These are phyloP conservation scores for Sebastes cheni DNA, from an alignment of 2,797 vertebrate genomes.

Conservation along the genomic window DNA sequence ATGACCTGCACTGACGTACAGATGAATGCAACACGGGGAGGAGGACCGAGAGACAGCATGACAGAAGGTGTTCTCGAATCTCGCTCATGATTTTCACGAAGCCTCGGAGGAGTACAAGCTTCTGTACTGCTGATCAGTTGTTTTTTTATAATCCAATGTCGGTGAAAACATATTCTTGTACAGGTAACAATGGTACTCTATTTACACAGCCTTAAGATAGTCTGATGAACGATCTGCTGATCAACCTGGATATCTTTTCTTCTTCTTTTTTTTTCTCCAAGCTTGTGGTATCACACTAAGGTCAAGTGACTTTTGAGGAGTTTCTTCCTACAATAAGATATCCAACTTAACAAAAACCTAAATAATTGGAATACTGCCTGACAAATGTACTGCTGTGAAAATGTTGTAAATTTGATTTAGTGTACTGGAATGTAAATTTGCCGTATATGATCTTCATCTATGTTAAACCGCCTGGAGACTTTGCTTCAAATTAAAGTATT, in stretches of 20 bases:
- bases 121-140: conserved; percentile 57
- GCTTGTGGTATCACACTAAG: background rate
- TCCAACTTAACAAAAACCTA: background rate
- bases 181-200: conserved; percentile 60
- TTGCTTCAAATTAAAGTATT: background rate
- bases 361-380: conserved; percentile 14
- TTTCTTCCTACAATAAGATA: background rate
- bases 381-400: conserved; percentile 9
- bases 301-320: background rate
- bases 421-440: background rate
- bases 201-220: conserved; percentile 74
- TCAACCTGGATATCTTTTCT: conserved; percentile 2
- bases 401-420: background rate
- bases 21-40: conserved; percentile 35
- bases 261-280: background rate
- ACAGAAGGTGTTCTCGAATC: conserved; percentile 24
- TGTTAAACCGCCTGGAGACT: background rate
- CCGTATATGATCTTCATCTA: background rate
- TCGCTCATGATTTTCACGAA: conserved; percentile 40
- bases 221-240: conserved; percentile 39
- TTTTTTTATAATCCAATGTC: conserved; percentile 46
- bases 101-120: conserved; percentile 61
- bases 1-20: conserved; percentile 54
- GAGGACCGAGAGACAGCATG: conserved; percentile 12
- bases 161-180: conserved; percentile 57